phyloP scores from a whole-genome alignment of 2,888 invertebrate genomes.

The Xestia ashworthii region DNA sequence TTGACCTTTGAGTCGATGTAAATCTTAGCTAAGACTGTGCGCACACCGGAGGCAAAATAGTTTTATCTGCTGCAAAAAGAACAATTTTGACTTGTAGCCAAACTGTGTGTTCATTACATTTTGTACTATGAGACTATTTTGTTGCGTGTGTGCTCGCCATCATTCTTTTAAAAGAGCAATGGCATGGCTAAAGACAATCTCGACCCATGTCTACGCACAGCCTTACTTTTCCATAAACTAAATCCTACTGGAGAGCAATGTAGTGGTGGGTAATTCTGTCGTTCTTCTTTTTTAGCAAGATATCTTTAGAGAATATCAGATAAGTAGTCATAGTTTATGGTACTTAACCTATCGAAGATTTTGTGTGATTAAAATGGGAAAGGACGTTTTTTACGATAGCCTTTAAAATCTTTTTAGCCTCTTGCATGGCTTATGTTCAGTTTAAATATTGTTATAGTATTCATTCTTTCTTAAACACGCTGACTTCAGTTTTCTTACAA shows the following conservation, averaged over 20 bases:
- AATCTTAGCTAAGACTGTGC: constrained; percentile 53
- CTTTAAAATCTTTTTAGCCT: constrained; percentile 13
- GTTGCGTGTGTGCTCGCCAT: neutral
- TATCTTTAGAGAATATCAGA: constrained; percentile 51
- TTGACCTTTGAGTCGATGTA: constrained; percentile 70
- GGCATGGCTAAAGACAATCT: neutral
- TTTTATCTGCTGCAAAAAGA: neutral
- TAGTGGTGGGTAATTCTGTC: constrained; percentile 4
- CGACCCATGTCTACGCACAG: neutral
- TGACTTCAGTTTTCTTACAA: constrained; percentile 12
- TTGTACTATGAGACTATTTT: neutral
- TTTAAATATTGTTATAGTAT: constrained; percentile 20
- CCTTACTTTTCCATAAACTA: constrained; percentile 42
- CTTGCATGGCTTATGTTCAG: neutral
- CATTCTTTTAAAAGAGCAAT: neutral
- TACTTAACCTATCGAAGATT: constrained; percentile 39
- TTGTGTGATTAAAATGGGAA: constrained; percentile 40
- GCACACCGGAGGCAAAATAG: constrained; percentile 5
- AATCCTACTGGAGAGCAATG: constrained; percentile 45
- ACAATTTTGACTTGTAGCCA: neutral
- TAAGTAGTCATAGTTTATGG: constrained; percentile 49
- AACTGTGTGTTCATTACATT: neutral
- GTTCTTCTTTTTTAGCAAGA: constrained; percentile 34
- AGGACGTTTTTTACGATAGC: constrained; percentile 42
- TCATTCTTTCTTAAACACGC: constrained; percentile 2